A percentile compares a stretch with the other conserved stretches of the same genome.
These are phyloP conservation scores for Eretmocerus hayati DNA, from an alignment of 2,888 invertebrate genomes.

Conservation along the genomic window DNA sequence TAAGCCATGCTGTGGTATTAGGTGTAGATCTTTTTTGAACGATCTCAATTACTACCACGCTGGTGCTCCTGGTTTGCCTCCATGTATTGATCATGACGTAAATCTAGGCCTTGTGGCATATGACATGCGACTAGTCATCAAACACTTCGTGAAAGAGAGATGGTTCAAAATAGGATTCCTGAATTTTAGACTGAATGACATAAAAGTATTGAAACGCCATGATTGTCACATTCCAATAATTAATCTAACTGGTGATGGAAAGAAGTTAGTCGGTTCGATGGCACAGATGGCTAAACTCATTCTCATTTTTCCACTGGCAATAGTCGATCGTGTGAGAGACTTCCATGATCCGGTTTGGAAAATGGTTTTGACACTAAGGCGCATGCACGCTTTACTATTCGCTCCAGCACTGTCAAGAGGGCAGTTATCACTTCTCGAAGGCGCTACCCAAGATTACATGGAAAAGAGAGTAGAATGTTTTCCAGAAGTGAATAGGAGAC, in stretches of 20 bases:
- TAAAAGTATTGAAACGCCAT: background rate
- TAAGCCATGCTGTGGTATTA: too few species aligned
- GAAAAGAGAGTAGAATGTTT: slow-evolving; percentile 2
- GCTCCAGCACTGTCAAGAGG: slow-evolving; percentile 5
- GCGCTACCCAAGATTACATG: slow-evolving; percentile 1
- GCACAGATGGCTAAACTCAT: slow-evolving; percentile 6
- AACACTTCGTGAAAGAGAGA: slow-evolving; percentile 1
- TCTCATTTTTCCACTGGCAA: slow-evolving; percentile 7
- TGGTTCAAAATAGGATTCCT: slow-evolving; percentile 2
- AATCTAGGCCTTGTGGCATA: slow-evolving; percentile 1
- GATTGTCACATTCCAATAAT: background rate
- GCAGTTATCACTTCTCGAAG: slow-evolving; percentile 1
- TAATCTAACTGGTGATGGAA: background rate
- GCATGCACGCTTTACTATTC: slow-evolving; percentile 3
- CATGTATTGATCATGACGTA: slow-evolving; percentile 2
- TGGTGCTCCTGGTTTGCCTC: slow-evolving; percentile 5
- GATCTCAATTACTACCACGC: slow-evolving; percentile 4
- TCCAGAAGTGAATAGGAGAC: slow-evolving; percentile 1
- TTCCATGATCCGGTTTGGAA: slow-evolving; percentile 7
- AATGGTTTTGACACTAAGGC: slow-evolving; percentile 12
- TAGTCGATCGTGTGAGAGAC: slow-evolving; percentile 5
- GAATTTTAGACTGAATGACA: slow-evolving; percentile 3
- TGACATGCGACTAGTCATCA: background rate
- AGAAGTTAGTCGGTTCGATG: slow-evolving; percentile 5
- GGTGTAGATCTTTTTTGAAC: too few species aligned